Base-by-base conservation (phyloP, 2,797 vertebrate species). In the Epinephelus awoara region DNA sequence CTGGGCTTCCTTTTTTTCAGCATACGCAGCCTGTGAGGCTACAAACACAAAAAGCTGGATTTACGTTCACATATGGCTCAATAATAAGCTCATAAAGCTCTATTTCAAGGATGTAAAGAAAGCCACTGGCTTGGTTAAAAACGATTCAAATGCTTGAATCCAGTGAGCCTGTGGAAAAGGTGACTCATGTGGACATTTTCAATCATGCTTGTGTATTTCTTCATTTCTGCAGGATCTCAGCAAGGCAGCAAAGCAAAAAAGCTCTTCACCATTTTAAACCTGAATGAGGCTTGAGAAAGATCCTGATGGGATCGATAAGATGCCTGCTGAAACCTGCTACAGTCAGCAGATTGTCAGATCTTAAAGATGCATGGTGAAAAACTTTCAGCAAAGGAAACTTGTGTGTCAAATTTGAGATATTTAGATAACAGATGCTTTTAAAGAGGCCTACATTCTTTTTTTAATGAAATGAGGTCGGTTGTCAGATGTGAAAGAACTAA, bases 291-390 rank as follows among this genome's bases (percentile, higher is more conserved):
- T 63, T 34, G 15, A 34, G 27, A 55, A 73, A 21, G 54, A 68
- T 51, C 42, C 19, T 38, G 9, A 15, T 75, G 3, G n/a, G 67
- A 71, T 61, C 66, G 27, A 65, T 72, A 18, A 68, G 40, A 80
- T 84, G 52, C 76, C 56, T 58, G 82, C 62, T 87, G 79, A 67
- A 79, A 86, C 67, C 72, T 2, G 18, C 57, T 50, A 17, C 3
- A 50, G 59, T 78, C 68, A 68, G 62, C 21, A 66, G 55, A 77
- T 38, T 70, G 63, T 69, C 66, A 79, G 54, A 83, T 52, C 25
- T 67, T 54, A 62, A 19, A 57, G 67, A 85, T 49, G 6, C 14
- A 59, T 67, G 23, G 23, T 11, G 65, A 74, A 77, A 67, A 50
- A 13, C 17, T 38, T 67, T 77, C 11, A n/a, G 44, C 2, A 23